Base-by-base conservation (phyloP, 2,888 invertebrate genomes). In the Phortica okadai region DNA sequence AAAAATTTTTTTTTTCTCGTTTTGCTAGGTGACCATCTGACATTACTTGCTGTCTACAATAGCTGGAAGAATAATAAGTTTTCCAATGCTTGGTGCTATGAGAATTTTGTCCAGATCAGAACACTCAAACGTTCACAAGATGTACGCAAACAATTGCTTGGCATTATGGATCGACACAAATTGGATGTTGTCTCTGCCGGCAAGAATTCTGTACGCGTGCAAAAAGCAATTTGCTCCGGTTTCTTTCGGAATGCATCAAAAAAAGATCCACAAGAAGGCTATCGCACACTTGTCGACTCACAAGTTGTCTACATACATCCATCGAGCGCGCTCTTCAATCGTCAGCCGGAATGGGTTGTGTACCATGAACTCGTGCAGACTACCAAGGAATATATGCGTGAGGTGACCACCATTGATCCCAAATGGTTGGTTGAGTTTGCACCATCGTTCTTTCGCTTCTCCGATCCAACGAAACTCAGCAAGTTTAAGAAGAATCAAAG, bases 31-130 rank as follows among this genome's bases (percentile, higher is more conserved):
- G 99, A 99, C 91, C 99, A 99, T 92, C 92, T 99, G 62, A 99
- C 99, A 0, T 92, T 99, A 41, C 92, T 99, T n/a, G 98, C 99
- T 0, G 99, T 99, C 5, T 99, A 98, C 91, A 99, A 99, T 90
- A 98, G 99, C 73, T 99, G 99, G 99, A 96, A 98, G 88, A 99
- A 99, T 90, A 99, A 99, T 90, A 99, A 99, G 92, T 99, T 99
- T 91, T 98, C 98, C 0, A 98, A 98, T 91, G 98, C 98, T 0
- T 99, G 99, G 99, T 99, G 99, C 91, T 99, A 98, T 89, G 99
- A 99, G 90, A 99, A 99, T 93, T 99, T 99, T 90, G 98, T 99
- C 4, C 99, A 99, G 92, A 97, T 98, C 50, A 92, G 99, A 33
- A 99, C 99, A 0, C 92, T 99, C 78, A 99, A 99, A 91, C 93